phyloP scores from a whole-genome alignment of 2,888 invertebrate genomes.

The Gordius sp. region DNA sequence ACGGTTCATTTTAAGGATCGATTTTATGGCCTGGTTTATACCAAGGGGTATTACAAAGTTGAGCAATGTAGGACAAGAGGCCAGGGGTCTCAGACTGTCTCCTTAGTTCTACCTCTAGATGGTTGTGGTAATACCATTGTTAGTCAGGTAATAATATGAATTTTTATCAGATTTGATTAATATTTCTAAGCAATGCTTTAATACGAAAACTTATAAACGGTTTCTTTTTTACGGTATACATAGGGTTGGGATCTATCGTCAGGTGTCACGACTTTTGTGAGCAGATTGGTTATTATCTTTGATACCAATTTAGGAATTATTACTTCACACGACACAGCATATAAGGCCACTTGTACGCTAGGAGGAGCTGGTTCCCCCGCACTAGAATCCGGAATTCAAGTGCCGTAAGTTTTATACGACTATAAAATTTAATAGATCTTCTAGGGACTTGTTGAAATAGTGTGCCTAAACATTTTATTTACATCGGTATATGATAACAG shows the following conservation, averaged over 20 bases:
- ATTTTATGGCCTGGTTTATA: neutral
- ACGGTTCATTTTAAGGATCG: conserved; percentile 2
- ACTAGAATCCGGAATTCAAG: conserved; percentile 7
- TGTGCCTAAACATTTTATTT: no score
- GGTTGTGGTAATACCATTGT: conserved; percentile 12
- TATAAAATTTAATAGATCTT: no score
- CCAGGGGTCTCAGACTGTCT: neutral
- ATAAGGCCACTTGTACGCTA: conserved; percentile 11
- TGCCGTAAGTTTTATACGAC: conserved; percentile 4
- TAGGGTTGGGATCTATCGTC: conserved; percentile 14
- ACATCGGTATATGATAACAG: conserved; percentile 2
- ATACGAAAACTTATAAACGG: no score
- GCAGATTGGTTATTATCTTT: neutral
- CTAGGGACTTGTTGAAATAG: no score
- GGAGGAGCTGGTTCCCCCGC: conserved; percentile 1
- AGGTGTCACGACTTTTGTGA: neutral
- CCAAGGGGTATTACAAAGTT: conserved; percentile 14
- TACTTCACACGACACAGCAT: conserved; percentile 6
- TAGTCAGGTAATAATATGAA: conserved; percentile 14
- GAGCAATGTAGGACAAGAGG: neutral
- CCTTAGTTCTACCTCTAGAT: conserved; percentile 9
- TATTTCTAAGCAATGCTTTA: no score
- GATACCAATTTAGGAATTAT: neutral
- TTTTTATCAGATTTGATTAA: no score
- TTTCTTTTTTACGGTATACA: no score